These are phyloP conservation scores for Campylorhamphus procurvoides DNA, from an alignment of 2,113 vertebrate species.

Conservation along the genomic window DNA sequence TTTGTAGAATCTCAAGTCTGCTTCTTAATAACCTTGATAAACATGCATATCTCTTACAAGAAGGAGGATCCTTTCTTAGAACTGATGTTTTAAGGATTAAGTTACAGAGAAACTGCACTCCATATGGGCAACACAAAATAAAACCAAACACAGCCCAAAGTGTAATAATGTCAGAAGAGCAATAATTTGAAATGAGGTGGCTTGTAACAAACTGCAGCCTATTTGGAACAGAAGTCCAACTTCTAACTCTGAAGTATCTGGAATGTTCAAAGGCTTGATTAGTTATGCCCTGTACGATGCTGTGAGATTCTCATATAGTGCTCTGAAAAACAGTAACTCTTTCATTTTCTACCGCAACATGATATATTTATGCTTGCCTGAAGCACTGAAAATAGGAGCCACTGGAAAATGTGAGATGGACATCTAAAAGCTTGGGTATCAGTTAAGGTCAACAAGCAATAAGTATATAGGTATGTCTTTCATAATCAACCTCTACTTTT, in stretches of 20 bases:
- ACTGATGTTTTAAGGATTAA: neutral
- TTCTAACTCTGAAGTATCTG: neutral
- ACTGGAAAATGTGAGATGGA: neutral
- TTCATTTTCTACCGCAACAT: neutral
- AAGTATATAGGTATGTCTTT: neutral
- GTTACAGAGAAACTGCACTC: neutral
- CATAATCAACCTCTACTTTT: neutral
- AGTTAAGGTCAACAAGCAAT: neutral
- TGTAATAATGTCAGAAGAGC: slow-evolving; percentile 23
- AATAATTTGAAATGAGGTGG: slow-evolving; percentile 22
- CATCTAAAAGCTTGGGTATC: neutral
- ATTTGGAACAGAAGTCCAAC: neutral
- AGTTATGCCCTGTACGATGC: neutral
- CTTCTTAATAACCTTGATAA: neutral
- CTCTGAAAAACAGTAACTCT: neutral
- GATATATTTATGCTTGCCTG: neutral
- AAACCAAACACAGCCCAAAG: neutral
- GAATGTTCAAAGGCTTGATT: neutral
- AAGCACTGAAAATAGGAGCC: neutral
- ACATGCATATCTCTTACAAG: neutral
- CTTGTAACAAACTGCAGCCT: slow-evolving; percentile 26
- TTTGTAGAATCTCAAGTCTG: neutral
- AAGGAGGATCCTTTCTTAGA: neutral
- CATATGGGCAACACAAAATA: neutral
- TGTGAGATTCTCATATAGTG: neutral